Conservation (phyloP, 2,888 invertebrate species). For the Prenolepis imparis region DNA sequence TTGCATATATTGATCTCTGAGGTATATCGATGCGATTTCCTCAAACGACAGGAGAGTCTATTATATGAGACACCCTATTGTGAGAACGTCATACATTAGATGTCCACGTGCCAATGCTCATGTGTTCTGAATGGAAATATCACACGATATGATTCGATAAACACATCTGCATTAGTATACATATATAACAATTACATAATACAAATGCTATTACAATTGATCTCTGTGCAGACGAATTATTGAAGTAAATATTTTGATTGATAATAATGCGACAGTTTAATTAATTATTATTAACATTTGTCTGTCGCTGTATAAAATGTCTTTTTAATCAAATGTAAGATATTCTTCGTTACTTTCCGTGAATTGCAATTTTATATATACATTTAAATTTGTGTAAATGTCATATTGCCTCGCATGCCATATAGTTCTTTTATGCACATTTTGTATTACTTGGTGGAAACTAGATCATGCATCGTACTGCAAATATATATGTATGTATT, state of each 20-base stretch:
- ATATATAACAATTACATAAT: not conserved
- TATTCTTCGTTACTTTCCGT: not conserved
- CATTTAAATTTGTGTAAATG: not conserved
- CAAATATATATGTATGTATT: not conserved
- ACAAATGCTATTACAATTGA: not conserved
- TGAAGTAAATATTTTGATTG: not conserved
- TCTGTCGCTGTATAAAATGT: not conserved
- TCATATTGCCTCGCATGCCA: not conserved
- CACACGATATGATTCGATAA: not conserved
- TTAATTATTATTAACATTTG: not conserved
- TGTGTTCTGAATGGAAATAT: slow-evolving; percentile 1
- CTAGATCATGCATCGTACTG: not conserved
- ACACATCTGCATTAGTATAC: not conserved
- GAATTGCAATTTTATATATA: not conserved
- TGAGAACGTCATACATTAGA: not conserved
- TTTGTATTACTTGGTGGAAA: not conserved
- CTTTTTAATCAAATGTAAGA: not conserved
- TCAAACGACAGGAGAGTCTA: not conserved
- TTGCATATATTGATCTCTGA: not conserved
- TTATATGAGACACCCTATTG: not conserved
- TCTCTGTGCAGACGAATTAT: not conserved
- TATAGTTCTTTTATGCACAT: not conserved
- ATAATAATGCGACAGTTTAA: not conserved
- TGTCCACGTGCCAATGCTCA: not conserved
- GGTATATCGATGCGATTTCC: not conserved